phyloP scores from a whole-genome alignment of 2,888 invertebrate species.

The Drosophila gaucha region DNA sequence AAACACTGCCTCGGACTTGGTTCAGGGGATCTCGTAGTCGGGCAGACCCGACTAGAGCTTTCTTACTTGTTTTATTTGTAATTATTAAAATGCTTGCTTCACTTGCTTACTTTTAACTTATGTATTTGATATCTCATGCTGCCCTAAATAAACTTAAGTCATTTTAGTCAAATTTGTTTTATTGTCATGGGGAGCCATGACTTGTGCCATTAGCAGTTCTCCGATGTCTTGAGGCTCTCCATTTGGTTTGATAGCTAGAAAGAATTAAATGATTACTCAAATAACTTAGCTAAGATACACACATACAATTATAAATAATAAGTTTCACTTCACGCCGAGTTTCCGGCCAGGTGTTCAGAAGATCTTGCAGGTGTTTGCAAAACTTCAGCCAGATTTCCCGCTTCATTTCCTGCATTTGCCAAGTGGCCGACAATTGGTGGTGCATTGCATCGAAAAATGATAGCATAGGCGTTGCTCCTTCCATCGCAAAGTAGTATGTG shows the following conservation, averaged over 20 bases:
- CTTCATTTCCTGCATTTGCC: constrained; percentile 78
- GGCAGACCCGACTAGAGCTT: no score
- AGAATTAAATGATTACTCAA: neutral
- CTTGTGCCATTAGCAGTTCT: constrained; percentile 49
- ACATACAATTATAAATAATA: constrained; percentile 76
- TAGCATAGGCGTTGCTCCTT: constrained; percentile 83
- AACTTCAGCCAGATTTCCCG: constrained; percentile 82
- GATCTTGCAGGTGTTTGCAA: constrained; percentile 66
- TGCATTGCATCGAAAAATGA: constrained; percentile 78
- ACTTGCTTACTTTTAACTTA: neutral
- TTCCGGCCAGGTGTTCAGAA: constrained; percentile 71
- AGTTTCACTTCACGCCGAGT: constrained; percentile 73
- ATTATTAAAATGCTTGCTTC: neutral
- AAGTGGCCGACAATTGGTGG: constrained; percentile 64
- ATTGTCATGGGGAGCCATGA: constrained; percentile 39
- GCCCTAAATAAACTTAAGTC: neutral
- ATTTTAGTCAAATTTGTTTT: neutral
- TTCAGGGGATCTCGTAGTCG: no score
- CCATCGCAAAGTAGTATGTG: constrained; percentile 78
- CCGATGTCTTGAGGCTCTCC: constrained; percentile 72
- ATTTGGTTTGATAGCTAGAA: constrained; percentile 62
- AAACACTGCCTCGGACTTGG: no score
- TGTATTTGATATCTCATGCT: neutral
- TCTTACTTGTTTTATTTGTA: no score
- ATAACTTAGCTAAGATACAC: neutral